These are phyloP conservation scores for Sternotherus odoratus DNA, from an alignment of 2,797 vertebrate species.

Conservation along the genomic window DNA sequence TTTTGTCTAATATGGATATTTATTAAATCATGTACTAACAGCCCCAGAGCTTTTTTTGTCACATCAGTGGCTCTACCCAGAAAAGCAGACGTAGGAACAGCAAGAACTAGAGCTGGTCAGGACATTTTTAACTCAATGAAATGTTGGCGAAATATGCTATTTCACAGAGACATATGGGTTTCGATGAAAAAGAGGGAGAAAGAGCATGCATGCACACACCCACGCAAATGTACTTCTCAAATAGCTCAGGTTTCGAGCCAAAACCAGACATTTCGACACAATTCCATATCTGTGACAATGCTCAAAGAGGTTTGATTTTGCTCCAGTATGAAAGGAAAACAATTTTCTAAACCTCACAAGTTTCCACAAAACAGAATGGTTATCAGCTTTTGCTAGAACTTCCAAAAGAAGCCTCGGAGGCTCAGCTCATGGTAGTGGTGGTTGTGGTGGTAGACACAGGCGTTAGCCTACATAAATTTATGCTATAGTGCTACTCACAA, in stretches of 20 bases:
- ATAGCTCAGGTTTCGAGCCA: not conserved
- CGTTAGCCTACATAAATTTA: not conserved
- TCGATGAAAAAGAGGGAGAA: slow-evolving; percentile 32
- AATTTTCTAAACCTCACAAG: not conserved
- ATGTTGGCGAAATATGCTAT: not conserved
- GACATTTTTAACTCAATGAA: not conserved
- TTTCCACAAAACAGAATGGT: not conserved
- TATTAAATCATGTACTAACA: not conserved
- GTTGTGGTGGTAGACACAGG: not conserved
- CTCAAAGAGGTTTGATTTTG: not conserved
- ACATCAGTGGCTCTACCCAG: not conserved
- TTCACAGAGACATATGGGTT: not conserved
- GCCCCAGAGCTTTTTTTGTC: not conserved
- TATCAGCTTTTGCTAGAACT: not conserved
- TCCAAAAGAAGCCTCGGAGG: not conserved
- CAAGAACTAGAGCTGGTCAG: not conserved
- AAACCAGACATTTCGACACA: not conserved
- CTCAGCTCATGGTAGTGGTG: not conserved
- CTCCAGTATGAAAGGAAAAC: not conserved
- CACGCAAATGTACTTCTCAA: not conserved
- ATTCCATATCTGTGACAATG: not conserved
- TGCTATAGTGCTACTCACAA: not conserved
- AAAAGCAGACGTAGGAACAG: not conserved
- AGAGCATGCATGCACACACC: slow-evolving; percentile 15
- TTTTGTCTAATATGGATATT: not conserved